A percentile compares a stretch with the other conserved stretches of the same genome.
These are phyloP conservation scores for Agonopterix subpropinquella DNA, from an alignment of 2,888 invertebrate species.

Conservation along the genomic window DNA sequence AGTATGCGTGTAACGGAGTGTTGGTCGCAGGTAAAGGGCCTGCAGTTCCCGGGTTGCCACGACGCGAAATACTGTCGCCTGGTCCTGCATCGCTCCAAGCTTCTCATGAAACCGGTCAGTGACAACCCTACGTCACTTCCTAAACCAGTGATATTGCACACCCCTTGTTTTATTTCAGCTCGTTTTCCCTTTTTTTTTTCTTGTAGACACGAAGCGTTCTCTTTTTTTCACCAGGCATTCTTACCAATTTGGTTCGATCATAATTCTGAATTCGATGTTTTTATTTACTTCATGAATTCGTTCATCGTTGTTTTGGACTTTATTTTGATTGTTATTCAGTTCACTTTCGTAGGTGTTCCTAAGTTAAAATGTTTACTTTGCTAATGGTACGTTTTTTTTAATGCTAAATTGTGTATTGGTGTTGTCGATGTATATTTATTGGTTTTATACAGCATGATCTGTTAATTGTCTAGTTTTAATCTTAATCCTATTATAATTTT, in stretches of 20 bases:
- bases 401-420: slow-evolving; percentile 1
- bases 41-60: slow-evolving; percentile 97
- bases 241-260: background rate
- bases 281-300: background rate
- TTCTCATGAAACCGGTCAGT: slow-evolving; percentile 97
- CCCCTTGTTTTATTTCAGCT: slow-evolving; percentile 30
- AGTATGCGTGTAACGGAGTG: slow-evolving; percentile 45
- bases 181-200: slow-evolving; percentile 22
- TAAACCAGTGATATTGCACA: slow-evolving; percentile 36
- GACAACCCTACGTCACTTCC: slow-evolving; percentile 45
- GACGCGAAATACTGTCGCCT: slow-evolving; percentile 96
- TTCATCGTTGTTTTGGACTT: background rate
- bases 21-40: slow-evolving; percentile 92
- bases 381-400: background rate
- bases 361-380: background rate
- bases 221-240: background rate
- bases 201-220: slow-evolving; percentile 8
- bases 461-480: slow-evolving; percentile 9
- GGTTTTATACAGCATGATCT: slow-evolving; percentile 12
- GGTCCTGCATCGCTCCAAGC: slow-evolving; percentile 97
- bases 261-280: background rate
- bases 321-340: slow-evolving; percentile 3
- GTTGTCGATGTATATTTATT: slow-evolving; percentile 2
- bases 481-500: background rate
- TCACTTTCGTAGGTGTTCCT: slow-evolving; percentile 1